A percentile compares a stretch with the other conserved stretches of the same genome.
These are phyloP conservation scores for Siphamia tubifer DNA, from an alignment of 2,113 vertebrate species.

Conservation along the genomic window DNA sequence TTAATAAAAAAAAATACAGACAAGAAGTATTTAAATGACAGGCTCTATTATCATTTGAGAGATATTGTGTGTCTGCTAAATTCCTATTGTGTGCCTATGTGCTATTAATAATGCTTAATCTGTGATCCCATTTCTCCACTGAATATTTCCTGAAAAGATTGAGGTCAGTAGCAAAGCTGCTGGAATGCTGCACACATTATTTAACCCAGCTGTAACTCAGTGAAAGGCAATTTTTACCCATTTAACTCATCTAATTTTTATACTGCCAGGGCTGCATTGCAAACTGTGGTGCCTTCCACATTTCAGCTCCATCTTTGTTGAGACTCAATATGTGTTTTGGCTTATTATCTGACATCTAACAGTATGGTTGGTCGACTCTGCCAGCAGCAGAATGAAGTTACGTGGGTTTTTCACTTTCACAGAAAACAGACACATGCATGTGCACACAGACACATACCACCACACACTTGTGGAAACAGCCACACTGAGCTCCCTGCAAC, in stretches of 20 bases:
- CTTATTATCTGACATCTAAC: conserved; percentile 38
- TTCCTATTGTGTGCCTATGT: conserved; percentile 17
- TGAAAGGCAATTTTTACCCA: conserved; percentile 20
- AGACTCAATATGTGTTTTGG: conserved; percentile 31
- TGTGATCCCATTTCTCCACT: conserved; percentile 52
- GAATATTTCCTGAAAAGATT: conserved; percentile 69
- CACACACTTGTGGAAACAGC: conserved; percentile 43
- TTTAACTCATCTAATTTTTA: conserved; percentile 31
- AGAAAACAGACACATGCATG: conserved; percentile 18
- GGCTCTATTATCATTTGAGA: conserved; percentile 32
- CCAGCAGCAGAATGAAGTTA: conserved; percentile 35
- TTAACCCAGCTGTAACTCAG: conserved; percentile 44
- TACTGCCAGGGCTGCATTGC: conserved; percentile 4
- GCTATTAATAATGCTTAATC: conserved; percentile 59
- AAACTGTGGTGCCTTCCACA: conserved; percentile 23
- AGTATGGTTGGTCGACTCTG: conserved; percentile 15
- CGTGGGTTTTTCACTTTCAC: conserved; percentile 24
- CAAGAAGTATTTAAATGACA: conserved; percentile 22
- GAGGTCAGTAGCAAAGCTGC: conserved; percentile 60
- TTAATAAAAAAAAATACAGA: conserved; percentile 26
- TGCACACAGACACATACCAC: neutral
- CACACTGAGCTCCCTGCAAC: conserved; percentile 27
- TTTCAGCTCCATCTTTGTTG: conserved; percentile 18
- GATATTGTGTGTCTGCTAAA: conserved; percentile 25
- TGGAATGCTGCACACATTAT: conserved; percentile 51